Evolutionary conservation across 2,113 vertebrate species (phyloP).

Genomic region (Reinhardtius hippoglossoides): DNA sequence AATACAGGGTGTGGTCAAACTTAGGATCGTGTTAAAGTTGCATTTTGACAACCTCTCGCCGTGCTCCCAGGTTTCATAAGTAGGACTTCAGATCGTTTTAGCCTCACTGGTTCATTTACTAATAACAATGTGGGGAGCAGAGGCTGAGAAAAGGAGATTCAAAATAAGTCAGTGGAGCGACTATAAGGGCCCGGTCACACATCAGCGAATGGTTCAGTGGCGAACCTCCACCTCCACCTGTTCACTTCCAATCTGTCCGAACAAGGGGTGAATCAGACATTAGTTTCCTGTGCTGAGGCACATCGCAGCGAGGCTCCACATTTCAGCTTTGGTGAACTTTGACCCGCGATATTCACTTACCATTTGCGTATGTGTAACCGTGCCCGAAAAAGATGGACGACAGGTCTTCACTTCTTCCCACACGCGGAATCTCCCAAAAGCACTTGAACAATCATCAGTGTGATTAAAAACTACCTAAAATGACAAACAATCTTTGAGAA

Average conservation of each 20-base stretch:
- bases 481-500: background rate
- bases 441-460: background rate
- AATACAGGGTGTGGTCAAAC: conserved; percentile 84
- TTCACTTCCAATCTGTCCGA: too few relatives aligned
- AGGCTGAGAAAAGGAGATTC: background rate
- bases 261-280: too few relatives aligned
- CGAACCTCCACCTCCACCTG: too few relatives aligned
- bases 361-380: too few relatives aligned
- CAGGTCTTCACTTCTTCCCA: background rate
- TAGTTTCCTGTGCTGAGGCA: too few relatives aligned
- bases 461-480: background rate
- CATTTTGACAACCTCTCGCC: conserved; percentile 44
- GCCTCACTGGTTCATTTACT: conserved; percentile 3
- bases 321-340: too few relatives aligned
- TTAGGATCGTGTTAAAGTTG: conserved; percentile 39
- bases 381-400: background rate
- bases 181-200: background rate
- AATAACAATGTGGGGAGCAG: background rate
- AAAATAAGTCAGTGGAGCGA: conserved; percentile 2
- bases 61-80: conserved; percentile 43
- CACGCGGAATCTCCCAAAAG: background rate
- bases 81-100: conserved; percentile 21
- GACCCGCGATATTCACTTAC: too few relatives aligned
- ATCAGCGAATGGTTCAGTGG: too few relatives aligned
- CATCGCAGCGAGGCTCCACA: too few relatives aligned